Base-by-base conservation (phyloP, 2,113 vertebrate species). In the Chaetops frenatus region DNA sequence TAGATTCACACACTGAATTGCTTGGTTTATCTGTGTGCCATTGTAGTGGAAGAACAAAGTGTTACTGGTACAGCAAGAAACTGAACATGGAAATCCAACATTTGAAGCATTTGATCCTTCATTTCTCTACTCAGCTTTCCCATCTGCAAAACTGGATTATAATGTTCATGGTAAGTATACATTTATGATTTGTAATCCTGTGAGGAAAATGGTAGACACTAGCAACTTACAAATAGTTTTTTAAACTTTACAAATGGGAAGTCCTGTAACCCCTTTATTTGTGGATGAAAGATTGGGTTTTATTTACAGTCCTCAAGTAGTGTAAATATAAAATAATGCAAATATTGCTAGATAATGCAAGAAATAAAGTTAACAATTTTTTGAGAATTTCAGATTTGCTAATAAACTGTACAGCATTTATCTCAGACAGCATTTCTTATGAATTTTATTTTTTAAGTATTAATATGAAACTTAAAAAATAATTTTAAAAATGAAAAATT, bases 281-380 rank as follows among this genome's bases (percentile, higher is more conserved):
- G 21, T 35, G 15, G 10, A 51, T 36, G 9, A 10, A 80, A 15
- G 6, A 61, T 4, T 33, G 3, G 4, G 9, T 8, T 0, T 2
- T 14, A 61, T 66, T 51, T 33, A n/a, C 15, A 69, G 15, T 28
- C 24, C 21, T 61, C 22, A 54, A 73, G 29, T 45, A 70, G 61
- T 15, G 8, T 14, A 58, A 77, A 66, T 53, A 12, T 8, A 56
- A 69, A 72, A 50, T n/a, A 88, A 64, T 50, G 22, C 14, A 45
- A 64, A 27, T 74, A 31, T 6, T 31, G 16, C n/a, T 61, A 64
- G 18, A 1, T 3, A 62, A 29, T 29, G 7, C 25, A 44, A 60
- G 51, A 72, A 85, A 40, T 27, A 45, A 72, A 53, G 2, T 24
- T 44, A 70, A 28, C 35, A 24, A 35, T 15, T 87, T 28, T 25